Evolutionary conservation across 1,140 invertebrate species (phyloP).

Genomic region (Pectinophora gossypiella): DNA sequence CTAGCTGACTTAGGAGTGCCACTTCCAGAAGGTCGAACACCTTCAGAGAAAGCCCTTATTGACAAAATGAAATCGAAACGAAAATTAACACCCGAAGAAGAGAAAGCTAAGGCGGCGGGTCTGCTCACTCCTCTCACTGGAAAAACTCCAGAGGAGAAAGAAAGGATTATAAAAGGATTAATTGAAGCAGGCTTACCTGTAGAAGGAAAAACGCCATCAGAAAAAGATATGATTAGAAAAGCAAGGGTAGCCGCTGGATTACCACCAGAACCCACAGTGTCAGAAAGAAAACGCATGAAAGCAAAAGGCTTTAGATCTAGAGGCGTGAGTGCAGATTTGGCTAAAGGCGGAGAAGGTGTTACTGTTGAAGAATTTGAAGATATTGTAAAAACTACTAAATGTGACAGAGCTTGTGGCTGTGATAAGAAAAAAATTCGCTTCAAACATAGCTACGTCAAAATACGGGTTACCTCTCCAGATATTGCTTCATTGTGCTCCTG

Average conservation of each 20-base stretch:
- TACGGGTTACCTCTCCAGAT: conserved; percentile 54
- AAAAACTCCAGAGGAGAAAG: conserved; percentile 28
- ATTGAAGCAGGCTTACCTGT: conserved; percentile 23
- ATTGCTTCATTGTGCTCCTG: conserved; percentile 48
- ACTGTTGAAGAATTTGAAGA: conserved; percentile 41
- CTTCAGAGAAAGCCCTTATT: conserved; percentile 28
- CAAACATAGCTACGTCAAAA: conserved; percentile 56
- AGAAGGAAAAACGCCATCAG: conserved; percentile 19
- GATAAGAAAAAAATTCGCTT: conserved; percentile 59
- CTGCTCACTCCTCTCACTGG: background rate
- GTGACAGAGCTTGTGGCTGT: conserved; percentile 51
- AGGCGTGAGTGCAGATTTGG: too few relatives aligned
- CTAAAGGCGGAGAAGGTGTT: conserved; percentile 26
- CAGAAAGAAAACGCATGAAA: conserved; percentile 25
- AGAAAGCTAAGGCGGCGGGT: background rate
- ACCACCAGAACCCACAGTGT: too few relatives aligned
- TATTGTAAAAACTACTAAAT: conserved; percentile 38
- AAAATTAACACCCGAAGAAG: conserved; percentile 21
- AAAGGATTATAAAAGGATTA: conserved; percentile 12
- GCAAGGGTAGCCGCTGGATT: too few relatives aligned
- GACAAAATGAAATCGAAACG: conserved; percentile 4
- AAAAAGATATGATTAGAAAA: too few relatives aligned
- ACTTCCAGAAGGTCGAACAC: conserved; percentile 28
- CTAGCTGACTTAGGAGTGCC: conserved; percentile 26
- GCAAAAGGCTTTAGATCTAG: conserved; percentile 25